Conservation (phyloP, 2,888 invertebrate genomes). For the Creontiades dilutus region DNA sequence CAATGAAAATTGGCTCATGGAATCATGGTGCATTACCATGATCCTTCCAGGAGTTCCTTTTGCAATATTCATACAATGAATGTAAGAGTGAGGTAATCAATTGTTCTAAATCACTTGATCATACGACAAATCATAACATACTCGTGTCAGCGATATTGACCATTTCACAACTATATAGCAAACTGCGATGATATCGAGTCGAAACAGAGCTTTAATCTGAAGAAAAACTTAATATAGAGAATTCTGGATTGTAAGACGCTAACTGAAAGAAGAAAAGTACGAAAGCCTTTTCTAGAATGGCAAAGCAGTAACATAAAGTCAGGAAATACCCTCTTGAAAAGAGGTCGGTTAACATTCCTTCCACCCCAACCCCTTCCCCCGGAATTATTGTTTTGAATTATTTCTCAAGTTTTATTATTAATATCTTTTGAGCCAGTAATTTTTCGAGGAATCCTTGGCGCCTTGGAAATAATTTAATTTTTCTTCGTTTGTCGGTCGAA, state of each 20-base stretch:
- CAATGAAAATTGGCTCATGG: no score
- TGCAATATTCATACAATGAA: no score
- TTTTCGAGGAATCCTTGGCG: constrained; percentile 44
- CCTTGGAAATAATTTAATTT: constrained; percentile 58
- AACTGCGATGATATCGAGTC: no score
- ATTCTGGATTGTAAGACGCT: not conserved
- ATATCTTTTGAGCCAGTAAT: constrained; percentile 64
- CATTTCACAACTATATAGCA: no score
- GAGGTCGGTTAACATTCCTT: constrained; percentile 14
- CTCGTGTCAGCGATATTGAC: no score
- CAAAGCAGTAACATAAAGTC: constrained; percentile 34
- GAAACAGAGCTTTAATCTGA: not conserved
- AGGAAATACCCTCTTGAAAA: constrained; percentile 1
- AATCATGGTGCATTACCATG: no score
- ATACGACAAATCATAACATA: no score
- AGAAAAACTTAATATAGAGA: not conserved
- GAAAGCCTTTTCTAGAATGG: constrained; percentile 46
- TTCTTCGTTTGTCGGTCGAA: constrained; percentile 51
- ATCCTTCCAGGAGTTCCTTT: no score
- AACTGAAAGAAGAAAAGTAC: not conserved
- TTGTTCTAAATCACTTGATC: no score
- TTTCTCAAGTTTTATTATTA: constrained; percentile 70
- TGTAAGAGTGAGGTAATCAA: no score
- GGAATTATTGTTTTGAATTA: constrained; percentile 71
- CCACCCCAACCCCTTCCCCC: not conserved